phyloP scores from a whole-genome alignment of 2,113 vertebrate genomes.

The Sialia sialis region DNA sequence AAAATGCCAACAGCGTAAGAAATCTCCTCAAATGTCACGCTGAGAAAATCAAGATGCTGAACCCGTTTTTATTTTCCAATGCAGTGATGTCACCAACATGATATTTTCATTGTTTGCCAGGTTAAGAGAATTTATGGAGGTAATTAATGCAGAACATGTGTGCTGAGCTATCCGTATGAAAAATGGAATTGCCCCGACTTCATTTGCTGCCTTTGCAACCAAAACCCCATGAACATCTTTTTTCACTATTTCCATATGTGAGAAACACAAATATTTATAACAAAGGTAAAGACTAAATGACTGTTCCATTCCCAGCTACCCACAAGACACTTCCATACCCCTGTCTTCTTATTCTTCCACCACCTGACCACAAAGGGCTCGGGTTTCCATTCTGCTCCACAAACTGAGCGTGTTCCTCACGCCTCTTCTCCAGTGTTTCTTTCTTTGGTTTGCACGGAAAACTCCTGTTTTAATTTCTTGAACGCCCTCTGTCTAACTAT shows the following conservation, averaged over 20 bases:
- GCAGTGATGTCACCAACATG: constrained; percentile 73
- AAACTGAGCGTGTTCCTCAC: neutral
- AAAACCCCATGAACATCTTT: constrained; percentile 56
- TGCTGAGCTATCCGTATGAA: constrained; percentile 66
- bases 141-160: constrained; percentile 81
- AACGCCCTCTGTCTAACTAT: neutral
- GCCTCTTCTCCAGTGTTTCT: neutral
- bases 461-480: neutral
- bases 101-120: constrained; percentile 77
- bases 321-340: neutral
- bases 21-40: constrained; percentile 9
- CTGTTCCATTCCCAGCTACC: neutral
- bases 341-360: neutral
- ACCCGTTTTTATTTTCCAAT: constrained; percentile 65
- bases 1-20: neutral
- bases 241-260: constrained; percentile 48
- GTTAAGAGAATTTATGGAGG: constrained; percentile 77
- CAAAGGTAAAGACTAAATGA: constrained; percentile 44
- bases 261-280: constrained; percentile 60
- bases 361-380: neutral
- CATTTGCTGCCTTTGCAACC: constrained; percentile 69
- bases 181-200: constrained; percentile 68
- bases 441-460: neutral
- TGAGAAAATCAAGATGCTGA: constrained; percentile 68
- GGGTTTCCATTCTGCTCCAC: neutral